Evolutionary conservation across 2,113 vertebrate genomes (phyloP), one percentile per base, ranked within the genome.

Genomic region (Telmatochromis bifrenatus): DNA sequence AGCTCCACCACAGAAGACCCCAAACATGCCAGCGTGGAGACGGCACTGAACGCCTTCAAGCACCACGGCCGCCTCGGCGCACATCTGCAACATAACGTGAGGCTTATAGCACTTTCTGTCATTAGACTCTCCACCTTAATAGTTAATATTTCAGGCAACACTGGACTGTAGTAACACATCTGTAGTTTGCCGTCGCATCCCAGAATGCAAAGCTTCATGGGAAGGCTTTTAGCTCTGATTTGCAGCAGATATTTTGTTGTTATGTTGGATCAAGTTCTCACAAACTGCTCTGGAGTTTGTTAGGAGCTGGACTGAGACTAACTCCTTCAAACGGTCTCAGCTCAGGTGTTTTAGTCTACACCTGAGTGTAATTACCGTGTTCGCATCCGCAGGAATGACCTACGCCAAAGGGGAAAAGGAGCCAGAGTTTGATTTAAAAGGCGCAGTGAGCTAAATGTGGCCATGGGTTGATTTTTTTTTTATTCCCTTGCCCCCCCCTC

Each of bases 51-150:
- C 80, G 98, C 97, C 54, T 98, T 99, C 75, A 90, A 86, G 60
- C 95, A 96, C 7, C 96, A 97, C 54, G 96, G 97, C 14, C 97
- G 97, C 3, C 95, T 99, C 55, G 90, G 92, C 13, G 88, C 97
- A 81, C 99, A 99, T 90, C 95, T 99, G 15, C 98, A 99, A 11
- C 92, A 97, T 81, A 96, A 95, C 91, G 99, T 98, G 90, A 94
- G 94, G 5, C 47, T 26, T 26, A 3, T 19, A 53, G 19, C 14
- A 2, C 47, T 28, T 19, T 13, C 15, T 47, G 14, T 19, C 23
- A 73, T 33, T 31, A 49, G 51, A 15, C 17, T 10, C 68, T 45
- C 15, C 1, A 45, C 37, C 8, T 49, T 56, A 28, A 33, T 23
- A 17, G 11, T 39, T 58, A 33, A 26, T 73, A 45, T 73, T 73